Conservation (phyloP, 2,113 vertebrate species). For the Danio rerio region GRCz12tu NC_133199.1:40548001-40548500, state of each 20-base stretch:
- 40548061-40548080: no score
- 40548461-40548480: not conserved
- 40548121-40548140: not conserved
- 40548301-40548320: conserved; percentile 40
- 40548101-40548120: no score
- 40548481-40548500: not conserved
- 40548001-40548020: not conserved
- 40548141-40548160: not conserved
- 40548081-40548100: no score
- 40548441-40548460: no score
- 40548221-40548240: conserved; percentile 38
- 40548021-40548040: no score
- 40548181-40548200: not conserved
- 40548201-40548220: not conserved
- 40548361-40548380: conserved; percentile 10
- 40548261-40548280: conserved; percentile 72
- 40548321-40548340: conserved; percentile 19
- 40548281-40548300: conserved; percentile 59
- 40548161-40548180: not conserved
- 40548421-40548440: not conserved
- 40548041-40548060: no score
- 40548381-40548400: not conserved
- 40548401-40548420: not conserved
- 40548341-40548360: conserved; percentile 20
- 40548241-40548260: conserved; percentile 54